Conservation (phyloP, 2,113 vertebrate genomes). For the Malaclemys terrapin region DNA sequence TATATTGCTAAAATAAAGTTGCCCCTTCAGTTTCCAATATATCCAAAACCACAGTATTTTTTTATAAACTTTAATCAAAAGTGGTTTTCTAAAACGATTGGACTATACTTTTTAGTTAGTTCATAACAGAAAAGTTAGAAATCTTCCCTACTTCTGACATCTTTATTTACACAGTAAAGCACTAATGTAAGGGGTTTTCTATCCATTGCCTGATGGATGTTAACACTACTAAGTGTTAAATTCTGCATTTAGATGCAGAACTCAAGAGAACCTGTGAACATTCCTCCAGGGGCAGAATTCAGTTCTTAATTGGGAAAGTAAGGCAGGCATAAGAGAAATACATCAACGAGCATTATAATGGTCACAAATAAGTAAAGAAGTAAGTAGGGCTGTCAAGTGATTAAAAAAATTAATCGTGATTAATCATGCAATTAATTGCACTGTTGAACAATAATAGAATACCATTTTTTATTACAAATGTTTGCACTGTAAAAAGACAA, state of each 20-base stretch:
- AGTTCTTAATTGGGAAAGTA: neutral
- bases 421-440: no score
- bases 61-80: slow-evolving; percentile 6
- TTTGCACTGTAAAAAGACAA: no score
- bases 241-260: neutral
- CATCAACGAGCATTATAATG: neutral
- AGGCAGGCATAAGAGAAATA: neutral
- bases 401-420: no score
- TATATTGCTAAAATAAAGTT: neutral
- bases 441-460: no score
- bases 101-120: neutral
- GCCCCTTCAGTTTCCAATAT: neutral
- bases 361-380: neutral
- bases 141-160: neutral
- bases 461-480: no score
- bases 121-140: neutral
- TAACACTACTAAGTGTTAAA: neutral
- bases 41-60: neutral
- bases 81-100: neutral
- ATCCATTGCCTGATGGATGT: neutral
- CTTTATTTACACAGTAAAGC: neutral
- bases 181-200: neutral
- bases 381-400: neutral
- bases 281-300: neutral
- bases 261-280: neutral